phyloP scores from a whole-genome alignment of 2,113 vertebrate species.

The Syngnathus scovelli region DNA sequence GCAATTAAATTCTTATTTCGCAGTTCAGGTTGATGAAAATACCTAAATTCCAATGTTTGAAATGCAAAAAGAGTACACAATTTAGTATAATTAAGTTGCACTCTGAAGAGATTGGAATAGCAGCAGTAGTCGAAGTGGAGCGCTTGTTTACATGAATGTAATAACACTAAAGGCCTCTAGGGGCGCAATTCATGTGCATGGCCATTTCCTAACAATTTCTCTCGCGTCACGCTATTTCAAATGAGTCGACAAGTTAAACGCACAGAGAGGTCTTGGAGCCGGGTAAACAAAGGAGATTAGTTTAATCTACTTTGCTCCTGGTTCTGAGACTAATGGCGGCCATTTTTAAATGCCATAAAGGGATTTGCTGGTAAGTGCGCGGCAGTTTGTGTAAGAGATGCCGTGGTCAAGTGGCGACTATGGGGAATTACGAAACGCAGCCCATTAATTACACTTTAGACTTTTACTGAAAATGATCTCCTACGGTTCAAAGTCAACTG shows the following conservation, averaged over 20 bases:
- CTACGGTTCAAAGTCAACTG: slow-evolving; percentile 43
- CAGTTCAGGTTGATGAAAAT: background rate
- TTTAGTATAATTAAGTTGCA: background rate
- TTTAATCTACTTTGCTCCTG: slow-evolving; percentile 29
- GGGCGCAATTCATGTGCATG: background rate
- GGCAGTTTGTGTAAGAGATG: slow-evolving; percentile 12
- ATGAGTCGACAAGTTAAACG: slow-evolving; percentile 29
- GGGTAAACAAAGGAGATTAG: slow-evolving; percentile 31
- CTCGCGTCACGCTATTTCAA: slow-evolving; percentile 20
- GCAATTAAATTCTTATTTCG: background rate
- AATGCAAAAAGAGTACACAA: background rate
- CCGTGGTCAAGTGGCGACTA: slow-evolving; percentile 18
- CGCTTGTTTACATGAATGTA: background rate
- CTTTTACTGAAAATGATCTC: slow-evolving; percentile 44
- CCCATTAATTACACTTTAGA: slow-evolving; percentile 20
- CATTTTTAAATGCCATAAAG: slow-evolving; percentile 11
- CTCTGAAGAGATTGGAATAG: background rate
- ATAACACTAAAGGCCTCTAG: background rate
- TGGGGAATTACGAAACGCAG: slow-evolving; percentile 25
- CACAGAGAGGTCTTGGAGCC: slow-evolving; percentile 12
- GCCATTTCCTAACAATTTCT: background rate
- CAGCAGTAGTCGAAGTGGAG: background rate
- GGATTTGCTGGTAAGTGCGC: slow-evolving; percentile 19
- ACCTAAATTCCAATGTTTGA: too few species aligned
- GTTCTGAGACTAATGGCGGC: slow-evolving; percentile 10